Evolutionary conservation across 1,140 invertebrate genomes (phyloP), one percentile per base, ranked within the genome.

Genomic region (Leptopilina boulardi): DNA sequence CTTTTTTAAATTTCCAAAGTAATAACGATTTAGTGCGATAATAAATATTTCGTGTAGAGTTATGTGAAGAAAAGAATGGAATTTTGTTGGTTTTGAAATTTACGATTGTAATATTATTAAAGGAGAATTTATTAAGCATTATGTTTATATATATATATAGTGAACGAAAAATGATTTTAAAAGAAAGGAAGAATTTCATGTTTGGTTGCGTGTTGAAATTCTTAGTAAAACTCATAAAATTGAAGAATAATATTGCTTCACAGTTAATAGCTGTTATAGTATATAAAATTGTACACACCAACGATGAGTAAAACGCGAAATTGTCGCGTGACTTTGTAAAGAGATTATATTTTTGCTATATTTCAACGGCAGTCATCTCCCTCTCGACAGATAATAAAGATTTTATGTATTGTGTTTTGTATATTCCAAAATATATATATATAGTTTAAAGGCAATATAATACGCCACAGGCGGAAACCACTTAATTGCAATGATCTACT

Each of bases 271-370:
- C 56, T 15, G 56, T 66, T 66, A 66, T 66, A 66, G 56, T 66
- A n/a, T n/a, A n/a, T n/a, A 66, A 66, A 66, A 66, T 26, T 66
- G 23, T 66, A 23, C 56, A 66, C 21, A 23, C 34, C 34, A 9
- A 1, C 34, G 34, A 38, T 9, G 11, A 23, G 23, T 66, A 66
- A 66, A 30, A 30, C 19, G 23, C 23, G 19, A 66, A 9, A 26
- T 66, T 66, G 56, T 66, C 56, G 56, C 56, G 56, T 66, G 56
- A 66, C 56, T 66, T 66, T 26, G 23, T 66, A 15, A 26, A 66
- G 56, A 11, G 19, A 66, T 21, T 26, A 19, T 56, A 66, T 66
- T 66, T 30, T 23, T 30, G 26, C 21, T 30, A 30, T n/a, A 30
- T n/a, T 66, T 26, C 23, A 4, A 66, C 13, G 59, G 23, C 23